Evolutionary conservation across 1,140 invertebrate genomes (phyloP).

Genomic region (Calycopis cecrops): DNA sequence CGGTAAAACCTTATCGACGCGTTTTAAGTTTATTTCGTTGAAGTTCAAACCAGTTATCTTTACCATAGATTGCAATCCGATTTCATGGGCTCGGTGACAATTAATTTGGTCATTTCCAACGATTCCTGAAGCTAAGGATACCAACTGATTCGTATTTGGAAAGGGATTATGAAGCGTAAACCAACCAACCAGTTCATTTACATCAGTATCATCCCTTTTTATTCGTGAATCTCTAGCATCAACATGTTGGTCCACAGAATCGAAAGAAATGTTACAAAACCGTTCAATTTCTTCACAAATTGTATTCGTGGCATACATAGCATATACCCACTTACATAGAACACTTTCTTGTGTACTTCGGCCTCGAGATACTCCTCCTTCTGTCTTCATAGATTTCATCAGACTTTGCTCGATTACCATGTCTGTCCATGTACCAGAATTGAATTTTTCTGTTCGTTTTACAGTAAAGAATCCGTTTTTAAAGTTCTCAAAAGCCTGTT

Average conservation of each 20-base stretch:
- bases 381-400: slow-evolving; percentile 50
- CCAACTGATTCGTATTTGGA: slow-evolving; percentile 32
- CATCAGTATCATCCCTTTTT: slow-evolving; percentile 33
- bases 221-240: slow-evolving; percentile 42
- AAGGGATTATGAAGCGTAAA: slow-evolving; percentile 35
- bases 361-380: slow-evolving; percentile 46
- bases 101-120: slow-evolving; percentile 34
- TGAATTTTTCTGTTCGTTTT: slow-evolving; percentile 51
- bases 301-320: slow-evolving; percentile 27
- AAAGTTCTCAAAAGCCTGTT: slow-evolving; percentile 45
- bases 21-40: slow-evolving; percentile 42
- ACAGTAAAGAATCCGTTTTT: slow-evolving; percentile 46
- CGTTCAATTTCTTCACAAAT: slow-evolving; percentile 38
- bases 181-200: slow-evolving; percentile 29
- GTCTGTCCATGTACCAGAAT: slow-evolving; percentile 49
- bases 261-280: slow-evolving; percentile 38
- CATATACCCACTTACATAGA: slow-evolving; percentile 41
- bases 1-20: slow-evolving; percentile 32
- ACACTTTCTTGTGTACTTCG: slow-evolving; percentile 48
- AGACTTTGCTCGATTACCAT: slow-evolving; percentile 58
- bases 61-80: slow-evolving; percentile 31
- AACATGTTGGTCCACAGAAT: slow-evolving; percentile 43
- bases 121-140: slow-evolving; percentile 41
- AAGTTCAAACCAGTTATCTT: slow-evolving; percentile 34
- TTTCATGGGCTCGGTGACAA: slow-evolving; percentile 35